These are phyloP conservation scores for Calliopum simillimum DNA, from an alignment of 2,888 invertebrate genomes.

Conservation along the genomic window DNA sequence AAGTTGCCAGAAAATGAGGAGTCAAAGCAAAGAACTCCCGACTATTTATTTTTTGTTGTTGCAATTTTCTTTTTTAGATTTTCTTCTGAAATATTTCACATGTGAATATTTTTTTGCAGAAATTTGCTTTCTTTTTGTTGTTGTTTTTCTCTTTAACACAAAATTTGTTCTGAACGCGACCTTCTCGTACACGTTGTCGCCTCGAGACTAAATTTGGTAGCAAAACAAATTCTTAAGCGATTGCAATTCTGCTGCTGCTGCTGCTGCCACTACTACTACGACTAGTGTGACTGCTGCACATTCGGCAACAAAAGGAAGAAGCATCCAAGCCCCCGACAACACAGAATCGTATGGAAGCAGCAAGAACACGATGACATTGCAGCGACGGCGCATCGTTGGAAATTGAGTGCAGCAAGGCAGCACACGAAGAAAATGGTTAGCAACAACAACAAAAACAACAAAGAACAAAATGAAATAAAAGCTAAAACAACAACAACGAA, in stretches of 20 bases:
- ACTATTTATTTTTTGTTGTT: not conserved
- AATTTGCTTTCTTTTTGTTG: slow-evolving; percentile 2
- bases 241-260: slow-evolving; percentile 13
- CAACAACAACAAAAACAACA: not conserved
- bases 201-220: slow-evolving; percentile 64
- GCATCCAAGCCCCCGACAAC: not conserved
- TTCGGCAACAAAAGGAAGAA: not conserved
- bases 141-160: slow-evolving; percentile 29
- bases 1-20: no score
- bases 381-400: no score
- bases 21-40: no score
- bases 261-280: no score
- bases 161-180: slow-evolving; percentile 54
- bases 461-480: not conserved
- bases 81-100: not conserved
- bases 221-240: slow-evolving; percentile 41
- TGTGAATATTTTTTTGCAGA: not conserved
- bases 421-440: not conserved
- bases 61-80: not conserved
- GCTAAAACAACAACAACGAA: not conserved
- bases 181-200: slow-evolving; percentile 67
- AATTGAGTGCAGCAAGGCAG: not conserved
- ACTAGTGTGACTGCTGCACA: no score
- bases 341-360: not conserved
- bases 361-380: not conserved